phyloP scores from a whole-genome alignment of 2,113 vertebrate species.

The Anoura caudifer region DNA sequence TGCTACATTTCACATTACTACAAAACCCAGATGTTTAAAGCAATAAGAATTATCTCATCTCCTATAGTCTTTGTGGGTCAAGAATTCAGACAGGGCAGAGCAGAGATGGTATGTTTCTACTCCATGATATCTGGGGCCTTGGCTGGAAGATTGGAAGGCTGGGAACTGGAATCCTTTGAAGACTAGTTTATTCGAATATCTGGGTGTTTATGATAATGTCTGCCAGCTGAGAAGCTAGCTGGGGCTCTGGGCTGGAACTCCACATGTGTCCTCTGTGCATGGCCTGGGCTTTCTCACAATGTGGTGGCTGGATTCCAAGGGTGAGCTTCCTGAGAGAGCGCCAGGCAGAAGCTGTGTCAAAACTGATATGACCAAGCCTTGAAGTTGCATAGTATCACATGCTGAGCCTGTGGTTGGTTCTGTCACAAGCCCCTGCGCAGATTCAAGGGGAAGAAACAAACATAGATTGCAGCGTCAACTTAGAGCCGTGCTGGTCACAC shows the following conservation, averaged over 20 bases:
- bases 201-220: not conserved
- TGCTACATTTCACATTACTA: not conserved
- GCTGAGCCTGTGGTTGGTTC: not conserved
- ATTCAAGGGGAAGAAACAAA: not conserved
- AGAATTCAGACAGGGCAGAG: not conserved
- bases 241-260: not conserved
- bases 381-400: not conserved
- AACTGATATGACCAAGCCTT: not conserved
- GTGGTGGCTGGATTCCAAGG: not conserved
- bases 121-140: not conserved
- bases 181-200: not conserved
- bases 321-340: not conserved
- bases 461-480: not conserved
- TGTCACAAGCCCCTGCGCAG: not conserved
- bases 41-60: not conserved
- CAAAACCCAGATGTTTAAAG: not conserved
- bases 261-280: not conserved
- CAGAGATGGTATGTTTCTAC: not conserved
- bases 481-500: not conserved
- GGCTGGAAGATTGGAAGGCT: not conserved
- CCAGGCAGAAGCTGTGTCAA: not conserved
- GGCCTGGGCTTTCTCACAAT: not conserved
- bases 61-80: not conserved
- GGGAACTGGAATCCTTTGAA: not conserved
- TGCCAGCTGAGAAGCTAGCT: not conserved